These are phyloP conservation scores for Nymphalis c-album DNA, from an alignment of 2,888 invertebrate genomes.

Conservation along the genomic window DNA sequence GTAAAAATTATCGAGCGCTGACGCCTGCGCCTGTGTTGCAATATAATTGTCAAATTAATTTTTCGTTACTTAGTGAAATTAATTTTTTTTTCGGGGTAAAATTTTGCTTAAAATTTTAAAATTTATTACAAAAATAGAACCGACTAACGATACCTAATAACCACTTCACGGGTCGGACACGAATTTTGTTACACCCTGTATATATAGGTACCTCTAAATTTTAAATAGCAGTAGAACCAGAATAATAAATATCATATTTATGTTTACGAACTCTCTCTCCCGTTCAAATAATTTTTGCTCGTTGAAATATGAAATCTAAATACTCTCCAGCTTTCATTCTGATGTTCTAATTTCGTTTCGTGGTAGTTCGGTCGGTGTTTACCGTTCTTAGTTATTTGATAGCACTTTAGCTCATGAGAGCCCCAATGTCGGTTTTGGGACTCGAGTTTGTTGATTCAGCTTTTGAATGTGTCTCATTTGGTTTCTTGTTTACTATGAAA, in stretches of 20 bases:
- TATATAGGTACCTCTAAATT: too few species aligned
- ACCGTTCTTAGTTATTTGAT: conserved; percentile 31
- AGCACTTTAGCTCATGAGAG: conserved; percentile 18
- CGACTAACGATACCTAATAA: too few species aligned
- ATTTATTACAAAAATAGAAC: too few species aligned
- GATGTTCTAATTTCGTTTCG: conserved; percentile 23
- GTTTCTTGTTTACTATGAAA: not conserved
- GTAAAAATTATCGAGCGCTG: too few species aligned
- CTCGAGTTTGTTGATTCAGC: conserved; percentile 16
- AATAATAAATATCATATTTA: not conserved
- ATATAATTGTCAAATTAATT: too few species aligned
- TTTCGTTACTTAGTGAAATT: too few species aligned
- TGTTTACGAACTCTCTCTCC: not conserved
- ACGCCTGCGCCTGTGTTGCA: too few species aligned
- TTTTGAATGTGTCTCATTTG: conserved; percentile 26
- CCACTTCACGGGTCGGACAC: too few species aligned
- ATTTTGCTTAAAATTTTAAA: too few species aligned
- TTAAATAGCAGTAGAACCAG: not conserved
- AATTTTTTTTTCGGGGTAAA: too few species aligned
- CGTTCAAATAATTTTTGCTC: not conserved
- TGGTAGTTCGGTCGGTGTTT: conserved; percentile 18
- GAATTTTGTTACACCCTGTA: too few species aligned
- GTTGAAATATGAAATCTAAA: conserved; percentile 12
- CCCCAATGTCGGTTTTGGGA: conserved; percentile 13
- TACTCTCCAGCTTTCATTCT: conserved; percentile 12